Percentiles rank a stretch among this genome's conserved stretches.
phyloP scores from a whole-genome alignment of 1,140 invertebrate species.

The Drosophila ironensis region DNA sequence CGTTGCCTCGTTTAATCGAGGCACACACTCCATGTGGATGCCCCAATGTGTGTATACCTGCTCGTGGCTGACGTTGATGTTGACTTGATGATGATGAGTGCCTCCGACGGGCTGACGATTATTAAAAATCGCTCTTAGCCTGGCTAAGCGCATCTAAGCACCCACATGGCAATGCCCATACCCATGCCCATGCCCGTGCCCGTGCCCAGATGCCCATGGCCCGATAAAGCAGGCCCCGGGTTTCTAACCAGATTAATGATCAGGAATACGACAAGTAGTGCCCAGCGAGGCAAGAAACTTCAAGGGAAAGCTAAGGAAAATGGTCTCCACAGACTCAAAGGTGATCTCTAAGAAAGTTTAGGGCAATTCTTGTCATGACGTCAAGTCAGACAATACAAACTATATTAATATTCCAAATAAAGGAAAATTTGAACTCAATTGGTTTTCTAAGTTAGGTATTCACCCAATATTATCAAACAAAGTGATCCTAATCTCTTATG shows the following conservation, averaged over 20 bases:
- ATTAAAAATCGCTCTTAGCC: constrained; percentile 73
- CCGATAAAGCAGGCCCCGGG: constrained; percentile 41
- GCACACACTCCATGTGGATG: neutral
- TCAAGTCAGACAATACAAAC: too few species aligned
- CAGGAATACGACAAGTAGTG: neutral
- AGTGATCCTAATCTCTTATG: too few species aligned
- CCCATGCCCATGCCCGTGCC: constrained; percentile 9
- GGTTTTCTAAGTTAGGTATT: too few species aligned
- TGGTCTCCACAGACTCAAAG: too few species aligned
- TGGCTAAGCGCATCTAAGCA: constrained; percentile 71
- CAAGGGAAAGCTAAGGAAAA: constrained; percentile 13
- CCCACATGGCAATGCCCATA: constrained; percentile 13
- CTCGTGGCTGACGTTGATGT: neutral
- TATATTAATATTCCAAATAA: too few species aligned
- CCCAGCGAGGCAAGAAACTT: neutral
- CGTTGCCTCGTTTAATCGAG: constrained; percentile 70
- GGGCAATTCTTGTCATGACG: too few species aligned
- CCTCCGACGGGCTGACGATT: constrained; percentile 32
- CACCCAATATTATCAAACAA: too few species aligned
- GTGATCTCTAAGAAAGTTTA: too few species aligned
- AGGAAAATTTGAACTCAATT: too few species aligned
- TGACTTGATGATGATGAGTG: constrained; percentile 45
- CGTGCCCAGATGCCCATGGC: constrained; percentile 54
- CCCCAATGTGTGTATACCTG: neutral
- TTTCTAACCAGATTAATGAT: constrained; percentile 31